Percentiles rank a stretch among this genome's conserved stretches.
Evolutionary conservation across 1,140 invertebrate species (phyloP).

Genomic region (Latrodectus geometricus): DNA sequence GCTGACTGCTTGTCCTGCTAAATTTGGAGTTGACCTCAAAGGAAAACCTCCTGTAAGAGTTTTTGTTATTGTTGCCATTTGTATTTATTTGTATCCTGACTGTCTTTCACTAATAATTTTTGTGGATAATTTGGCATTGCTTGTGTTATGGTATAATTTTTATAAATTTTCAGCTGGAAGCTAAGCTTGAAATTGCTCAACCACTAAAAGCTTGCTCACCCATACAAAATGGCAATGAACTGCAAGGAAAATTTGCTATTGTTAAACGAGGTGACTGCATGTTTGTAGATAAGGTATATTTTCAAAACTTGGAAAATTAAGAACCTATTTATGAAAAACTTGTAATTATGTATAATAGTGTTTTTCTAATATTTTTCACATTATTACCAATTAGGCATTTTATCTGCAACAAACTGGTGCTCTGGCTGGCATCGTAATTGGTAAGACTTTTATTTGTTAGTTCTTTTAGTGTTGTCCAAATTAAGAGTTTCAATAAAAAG

Average conservation of each 20-base stretch:
- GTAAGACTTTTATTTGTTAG: conserved; percentile 64
- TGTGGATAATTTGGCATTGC: background rate
- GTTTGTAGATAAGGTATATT: conserved; percentile 89
- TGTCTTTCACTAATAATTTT: background rate
- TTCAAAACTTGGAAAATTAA: background rate
- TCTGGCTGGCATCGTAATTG: conserved; percentile 85
- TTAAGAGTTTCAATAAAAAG: no score
- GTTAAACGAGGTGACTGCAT: conserved; percentile 92
- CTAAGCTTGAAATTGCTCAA: conserved; percentile 75
- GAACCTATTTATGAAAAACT: background rate
- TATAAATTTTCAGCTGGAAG: conserved; percentile 71
- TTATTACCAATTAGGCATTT: conserved; percentile 74
- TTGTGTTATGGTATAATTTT: background rate
- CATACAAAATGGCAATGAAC: conserved; percentile 73
- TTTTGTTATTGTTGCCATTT: background rate
- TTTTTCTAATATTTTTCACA: background rate
- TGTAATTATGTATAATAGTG: background rate
- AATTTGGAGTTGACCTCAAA: conserved; percentile 85
- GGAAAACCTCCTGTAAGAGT: conserved; percentile 48
- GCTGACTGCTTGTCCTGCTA: conserved; percentile 86
- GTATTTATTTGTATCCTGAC: no score
- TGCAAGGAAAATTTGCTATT: conserved; percentile 84
- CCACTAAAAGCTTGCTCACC: conserved; percentile 79
- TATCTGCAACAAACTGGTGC: conserved; percentile 86
- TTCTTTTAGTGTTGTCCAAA: no score